Percentiles rank a stretch among this genome's conserved stretches.
These are phyloP conservation scores for Phenganax subtilis DNA, from an alignment of 92 coral and sea anemone species.

Conservation along the genomic window DNA sequence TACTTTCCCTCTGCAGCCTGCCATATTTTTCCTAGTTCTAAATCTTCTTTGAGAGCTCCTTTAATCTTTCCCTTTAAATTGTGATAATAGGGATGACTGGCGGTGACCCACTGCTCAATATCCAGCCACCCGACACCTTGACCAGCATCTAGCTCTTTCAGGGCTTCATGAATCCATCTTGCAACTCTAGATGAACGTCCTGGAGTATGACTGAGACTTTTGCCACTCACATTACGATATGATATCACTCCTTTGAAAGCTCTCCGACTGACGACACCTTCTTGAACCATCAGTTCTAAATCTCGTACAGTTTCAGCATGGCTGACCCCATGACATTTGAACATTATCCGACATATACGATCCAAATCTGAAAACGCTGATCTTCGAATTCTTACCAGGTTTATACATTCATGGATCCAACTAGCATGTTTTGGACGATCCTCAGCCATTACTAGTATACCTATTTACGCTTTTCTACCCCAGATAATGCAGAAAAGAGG, in stretches of 20 bases:
- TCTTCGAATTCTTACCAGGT: slow-evolving; percentile 95
- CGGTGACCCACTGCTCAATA: slow-evolving; percentile 77
- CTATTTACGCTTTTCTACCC: background rate
- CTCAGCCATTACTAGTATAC: slow-evolving; percentile 58
- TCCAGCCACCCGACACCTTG: slow-evolving; percentile 79
- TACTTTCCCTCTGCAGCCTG: slow-evolving; percentile 80
- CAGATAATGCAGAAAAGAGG: no score
- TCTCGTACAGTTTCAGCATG: slow-evolving; percentile 91
- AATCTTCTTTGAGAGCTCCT: slow-evolving; percentile 76
- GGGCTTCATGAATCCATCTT: slow-evolving; percentile 96
- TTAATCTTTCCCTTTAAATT: slow-evolving; percentile 87
- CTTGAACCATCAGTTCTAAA: slow-evolving; percentile 75
- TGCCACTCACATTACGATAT: slow-evolving; percentile 85
- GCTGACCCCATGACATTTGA: slow-evolving; percentile 91
- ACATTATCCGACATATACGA: slow-evolving; percentile 98
- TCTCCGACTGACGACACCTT: slow-evolving; percentile 84
- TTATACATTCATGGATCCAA: slow-evolving; percentile 98
- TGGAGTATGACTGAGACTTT: slow-evolving; percentile 70
- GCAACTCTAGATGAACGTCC: slow-evolving; percentile 87
- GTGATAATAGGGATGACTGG: slow-evolving; percentile 87
- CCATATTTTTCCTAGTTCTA: slow-evolving; percentile 93
- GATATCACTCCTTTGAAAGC: slow-evolving; percentile 98
- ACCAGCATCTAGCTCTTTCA: slow-evolving; percentile 91
- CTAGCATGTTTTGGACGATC: slow-evolving; percentile 93
- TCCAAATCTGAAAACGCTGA: slow-evolving; percentile 93